Conservation (phyloP, 2,113 vertebrate species). For the Dicentrarchus labrax region DNA sequence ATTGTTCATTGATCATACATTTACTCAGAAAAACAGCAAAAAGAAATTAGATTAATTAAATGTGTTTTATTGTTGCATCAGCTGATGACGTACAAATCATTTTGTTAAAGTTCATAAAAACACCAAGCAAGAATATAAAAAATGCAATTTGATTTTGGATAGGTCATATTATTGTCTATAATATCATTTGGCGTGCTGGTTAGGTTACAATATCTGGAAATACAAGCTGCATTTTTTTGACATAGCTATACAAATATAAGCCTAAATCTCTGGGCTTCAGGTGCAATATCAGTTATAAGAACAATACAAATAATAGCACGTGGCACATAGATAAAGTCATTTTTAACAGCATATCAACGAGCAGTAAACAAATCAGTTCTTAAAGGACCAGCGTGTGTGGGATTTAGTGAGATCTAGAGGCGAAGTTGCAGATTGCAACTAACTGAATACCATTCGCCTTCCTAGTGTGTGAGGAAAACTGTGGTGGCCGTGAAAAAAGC, state of each 20-base stretch:
- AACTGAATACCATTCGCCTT: too few species aligned
- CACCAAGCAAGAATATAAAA: conserved; percentile 9
- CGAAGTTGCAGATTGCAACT: too few species aligned
- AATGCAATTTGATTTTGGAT: conserved; percentile 9
- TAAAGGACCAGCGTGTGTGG: too few species aligned
- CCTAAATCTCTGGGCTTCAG: background rate
- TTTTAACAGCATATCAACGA: background rate
- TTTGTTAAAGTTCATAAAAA: conserved; percentile 13
- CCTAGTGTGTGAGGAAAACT: too few species aligned
- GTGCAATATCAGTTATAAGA: background rate
- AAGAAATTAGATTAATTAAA: background rate
- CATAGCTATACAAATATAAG: conserved; percentile 3
- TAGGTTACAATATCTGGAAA: background rate
- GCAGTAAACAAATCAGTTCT: conserved; percentile 5
- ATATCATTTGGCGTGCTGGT: background rate
- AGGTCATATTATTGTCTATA: background rate
- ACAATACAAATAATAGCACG: conserved; percentile 10
- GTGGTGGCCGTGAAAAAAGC: too few species aligned
- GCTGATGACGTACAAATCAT: background rate
- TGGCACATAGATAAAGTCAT: background rate
- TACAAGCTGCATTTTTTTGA: background rate
- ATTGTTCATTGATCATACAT: background rate
- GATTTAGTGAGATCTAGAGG: too few species aligned
- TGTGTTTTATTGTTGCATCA: conserved; percentile 21
- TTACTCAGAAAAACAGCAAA: background rate